These are phyloP conservation scores for Anticlea derivata DNA, from an alignment of 2,888 invertebrate species.

Conservation along the genomic window DNA sequence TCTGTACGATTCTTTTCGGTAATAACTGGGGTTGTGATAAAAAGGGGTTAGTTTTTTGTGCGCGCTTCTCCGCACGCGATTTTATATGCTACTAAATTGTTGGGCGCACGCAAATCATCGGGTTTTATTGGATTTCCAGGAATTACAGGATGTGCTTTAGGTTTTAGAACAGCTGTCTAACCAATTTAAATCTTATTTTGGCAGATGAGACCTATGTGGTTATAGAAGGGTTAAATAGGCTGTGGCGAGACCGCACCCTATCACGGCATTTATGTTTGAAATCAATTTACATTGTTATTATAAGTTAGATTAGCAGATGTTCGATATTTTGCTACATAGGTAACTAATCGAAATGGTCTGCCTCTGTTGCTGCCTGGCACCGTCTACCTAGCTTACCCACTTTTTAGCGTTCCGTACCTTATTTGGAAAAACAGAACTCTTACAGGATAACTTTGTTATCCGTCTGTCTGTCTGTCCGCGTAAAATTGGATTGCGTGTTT, in stretches of 20 bases:
- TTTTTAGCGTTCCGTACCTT: no score
- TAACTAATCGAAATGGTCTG: neutral
- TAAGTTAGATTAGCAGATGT: neutral
- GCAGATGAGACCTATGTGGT: conserved; percentile 1
- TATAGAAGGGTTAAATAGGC: neutral
- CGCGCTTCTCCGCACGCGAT: conserved; percentile 69
- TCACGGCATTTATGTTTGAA: no score
- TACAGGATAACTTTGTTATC: no score
- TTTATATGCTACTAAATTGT: conserved; percentile 63
- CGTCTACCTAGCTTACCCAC: no score
- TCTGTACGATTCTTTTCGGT: conserved; percentile 74
- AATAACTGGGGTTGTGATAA: conserved; percentile 71
- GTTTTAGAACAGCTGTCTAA: conserved; percentile 30
- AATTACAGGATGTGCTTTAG: conserved; percentile 31
- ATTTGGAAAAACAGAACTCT: no score
- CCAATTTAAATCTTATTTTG: conserved; percentile 1
- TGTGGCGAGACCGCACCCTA: no score
- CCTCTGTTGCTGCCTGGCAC: no score
- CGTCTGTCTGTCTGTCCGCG: no score
- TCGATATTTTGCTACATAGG: neutral
- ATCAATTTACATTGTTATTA: no score
- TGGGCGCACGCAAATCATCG: conserved; percentile 65
- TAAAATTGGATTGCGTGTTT: no score
- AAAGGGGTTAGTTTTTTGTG: conserved; percentile 71
- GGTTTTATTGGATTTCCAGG: conserved; percentile 41